phyloP scores from a whole-genome alignment of 2,888 invertebrate genomes.

The Anthophora plumipes region DNA sequence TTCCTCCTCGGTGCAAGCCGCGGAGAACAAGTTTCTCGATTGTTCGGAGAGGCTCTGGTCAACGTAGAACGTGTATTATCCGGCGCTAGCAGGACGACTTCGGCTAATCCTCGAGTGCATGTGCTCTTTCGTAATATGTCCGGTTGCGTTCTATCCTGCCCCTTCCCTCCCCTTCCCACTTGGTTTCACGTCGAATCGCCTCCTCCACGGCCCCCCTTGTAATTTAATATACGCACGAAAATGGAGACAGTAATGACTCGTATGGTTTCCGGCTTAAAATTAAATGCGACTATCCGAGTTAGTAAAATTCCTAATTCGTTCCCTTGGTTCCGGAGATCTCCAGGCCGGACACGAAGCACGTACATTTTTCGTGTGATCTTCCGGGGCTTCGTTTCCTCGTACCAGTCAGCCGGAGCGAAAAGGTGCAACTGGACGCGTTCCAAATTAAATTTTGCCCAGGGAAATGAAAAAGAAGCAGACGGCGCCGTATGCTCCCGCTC shows the following conservation, averaged over 20 bases:
- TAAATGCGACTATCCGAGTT: conserved; percentile 84
- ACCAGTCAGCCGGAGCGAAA: conserved; percentile 72
- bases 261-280: conserved; percentile 85
- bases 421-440: conserved; percentile 82
- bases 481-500: conserved; percentile 48
- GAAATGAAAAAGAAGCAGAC: conserved; percentile 74
- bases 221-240: conserved; percentile 84
- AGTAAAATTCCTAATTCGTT: conserved; percentile 84
- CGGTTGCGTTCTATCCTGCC: conserved; percentile 56
- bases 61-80: conserved; percentile 57
- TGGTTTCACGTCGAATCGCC: conserved; percentile 63
- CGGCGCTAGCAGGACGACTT: conserved; percentile 61
- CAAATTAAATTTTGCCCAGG: conserved; percentile 82
- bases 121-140: conserved; percentile 73
- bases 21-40: conserved; percentile 52
- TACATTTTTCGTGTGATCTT: conserved; percentile 84
- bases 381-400: conserved; percentile 83
- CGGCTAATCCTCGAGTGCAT: conserved; percentile 77
- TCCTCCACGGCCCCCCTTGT: conserved; percentile 71
- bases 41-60: conserved; percentile 51
- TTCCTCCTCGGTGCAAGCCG: conserved; percentile 17
- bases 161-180: too few species aligned
- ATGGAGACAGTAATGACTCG: conserved; percentile 83
- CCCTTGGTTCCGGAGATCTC: conserved; percentile 69
- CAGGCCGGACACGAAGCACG: conserved; percentile 71